phyloP scores from a whole-genome alignment of 2,888 invertebrate species.

The Phymatocera aterrima region DNA sequence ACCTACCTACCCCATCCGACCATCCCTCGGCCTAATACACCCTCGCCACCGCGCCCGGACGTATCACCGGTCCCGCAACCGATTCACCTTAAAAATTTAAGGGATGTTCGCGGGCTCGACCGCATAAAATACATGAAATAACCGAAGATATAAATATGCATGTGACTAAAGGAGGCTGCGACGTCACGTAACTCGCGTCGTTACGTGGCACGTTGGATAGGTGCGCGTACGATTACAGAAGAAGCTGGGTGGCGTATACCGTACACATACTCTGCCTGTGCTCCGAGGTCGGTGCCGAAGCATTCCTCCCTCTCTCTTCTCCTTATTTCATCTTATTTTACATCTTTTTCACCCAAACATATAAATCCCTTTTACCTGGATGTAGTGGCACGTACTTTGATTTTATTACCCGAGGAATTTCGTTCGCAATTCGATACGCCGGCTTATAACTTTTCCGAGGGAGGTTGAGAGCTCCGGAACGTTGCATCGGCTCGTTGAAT shows the following conservation, averaged over 20 bases:
- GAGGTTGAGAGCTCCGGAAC: no score
- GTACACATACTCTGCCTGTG: no score
- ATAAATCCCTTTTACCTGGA: no score
- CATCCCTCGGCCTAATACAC: constrained; percentile 34
- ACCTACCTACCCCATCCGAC: no score
- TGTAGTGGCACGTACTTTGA: neutral
- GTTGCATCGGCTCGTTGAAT: constrained; percentile 21
- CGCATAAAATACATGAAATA: neutral
- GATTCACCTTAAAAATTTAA: constrained; percentile 30
- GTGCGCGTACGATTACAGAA: no score
- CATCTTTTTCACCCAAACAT: no score
- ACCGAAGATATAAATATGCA: neutral
- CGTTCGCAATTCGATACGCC: neutral
- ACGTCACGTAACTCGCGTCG: neutral
- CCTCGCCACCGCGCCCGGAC: neutral
- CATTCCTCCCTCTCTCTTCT: no score
- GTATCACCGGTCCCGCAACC: neutral
- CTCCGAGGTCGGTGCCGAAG: no score
- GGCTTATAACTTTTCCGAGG: neutral
- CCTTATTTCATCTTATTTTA: no score
- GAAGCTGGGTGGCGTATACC: no score
- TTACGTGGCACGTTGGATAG: no score
- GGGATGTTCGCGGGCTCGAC: constrained; percentile 11
- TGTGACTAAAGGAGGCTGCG: neutral
- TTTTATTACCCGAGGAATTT: constrained; percentile 16